Base-by-base conservation (phyloP, 2,888 invertebrate genomes). In the Nomada hirtipes region DNA sequence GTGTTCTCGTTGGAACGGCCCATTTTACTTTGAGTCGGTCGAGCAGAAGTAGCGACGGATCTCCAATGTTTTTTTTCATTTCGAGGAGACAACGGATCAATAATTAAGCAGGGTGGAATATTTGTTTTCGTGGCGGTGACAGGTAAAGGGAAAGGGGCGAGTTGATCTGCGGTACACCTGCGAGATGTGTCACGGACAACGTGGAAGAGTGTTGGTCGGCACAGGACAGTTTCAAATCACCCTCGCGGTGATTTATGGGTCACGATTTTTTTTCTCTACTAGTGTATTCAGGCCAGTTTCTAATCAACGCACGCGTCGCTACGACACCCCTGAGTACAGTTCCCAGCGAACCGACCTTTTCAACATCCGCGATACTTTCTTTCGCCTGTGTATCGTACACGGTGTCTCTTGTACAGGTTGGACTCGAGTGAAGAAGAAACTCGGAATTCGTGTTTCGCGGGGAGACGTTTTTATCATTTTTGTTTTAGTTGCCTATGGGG, bases 261-360 rank as follows among this genome's bases (percentile, higher is more conserved):
- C 69, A 64, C 47, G 64, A 72, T 52, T 73, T 80, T 69, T 73
- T 36, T 47, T 13, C 2, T 11, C 13, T 13, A 52, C 18, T 60
- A 10, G 36, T n/a, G 55, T 26, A 57, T 59, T 47, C 50, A 69
- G 63, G 63, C 15, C 50, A 13, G 61, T 29, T 70, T 82, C 70
- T 70, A 77, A 77, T 82, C 81, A 82, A 77, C 61, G 61, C 60
- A 61, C 67, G 55, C 57, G 52, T 63, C 59, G 29, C 65, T 61
- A 47, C 36, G 60, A 60, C 50, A 63, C 73, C 42, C 72, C n/a
- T 4, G 50, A 42, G 79, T 75, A 53, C 67, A 67, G 42, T 74
- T 82, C 50, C 18, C 57, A 23, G 29, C 44, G 50, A 65, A 65
- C 3, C 55, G 11, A 63, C 29, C 52, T 53, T 53, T 79, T 55